phyloP scores from a whole-genome alignment of 2,888 invertebrate species.

The Drosophila eohydei region DNA sequence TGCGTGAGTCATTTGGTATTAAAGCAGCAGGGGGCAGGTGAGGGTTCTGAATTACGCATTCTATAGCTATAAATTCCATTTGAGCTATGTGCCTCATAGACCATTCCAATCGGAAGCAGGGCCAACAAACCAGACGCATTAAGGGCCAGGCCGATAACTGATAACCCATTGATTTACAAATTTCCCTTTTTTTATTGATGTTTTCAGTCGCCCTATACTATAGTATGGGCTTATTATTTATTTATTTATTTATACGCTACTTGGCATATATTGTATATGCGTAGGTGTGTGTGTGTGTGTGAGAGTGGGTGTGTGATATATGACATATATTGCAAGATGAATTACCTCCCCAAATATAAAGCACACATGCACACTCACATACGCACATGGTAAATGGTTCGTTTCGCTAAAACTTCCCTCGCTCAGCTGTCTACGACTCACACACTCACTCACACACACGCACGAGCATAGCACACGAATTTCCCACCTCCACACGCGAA shows the following conservation, averaged over 20 bases:
- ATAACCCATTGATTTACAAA: slow-evolving; percentile 29
- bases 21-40: too few relatives aligned
- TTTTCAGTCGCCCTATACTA: slow-evolving; percentile 1
- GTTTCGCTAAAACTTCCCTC: slow-evolving; percentile 50
- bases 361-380: neutral
- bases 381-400: slow-evolving; percentile 17
- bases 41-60: slow-evolving; percentile 1
- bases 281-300: neutral
- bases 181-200: slow-evolving; percentile 9
- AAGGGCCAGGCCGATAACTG: slow-evolving; percentile 2
- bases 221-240: slow-evolving; percentile 19
- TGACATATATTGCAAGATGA: slow-evolving; percentile 63
- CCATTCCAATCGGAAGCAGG: slow-evolving; percentile 1
- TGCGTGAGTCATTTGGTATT: slow-evolving; percentile 44
- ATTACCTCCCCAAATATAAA: slow-evolving; percentile 71
- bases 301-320: slow-evolving; percentile 39
- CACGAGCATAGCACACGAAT: slow-evolving; percentile 9
- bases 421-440: slow-evolving; percentile 51
- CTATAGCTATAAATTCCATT: slow-evolving; percentile 15
- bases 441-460: slow-evolving; percentile 1
- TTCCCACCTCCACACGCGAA: slow-evolving; percentile 40
- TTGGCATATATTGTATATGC: slow-evolving; percentile 9
- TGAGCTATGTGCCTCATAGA: slow-evolving; percentile 9
- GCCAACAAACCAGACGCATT: slow-evolving; percentile 15
- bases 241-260: slow-evolving; percentile 22